phyloP scores from a whole-genome alignment of 2,888 invertebrate species.

The Epinotia nisella region DNA sequence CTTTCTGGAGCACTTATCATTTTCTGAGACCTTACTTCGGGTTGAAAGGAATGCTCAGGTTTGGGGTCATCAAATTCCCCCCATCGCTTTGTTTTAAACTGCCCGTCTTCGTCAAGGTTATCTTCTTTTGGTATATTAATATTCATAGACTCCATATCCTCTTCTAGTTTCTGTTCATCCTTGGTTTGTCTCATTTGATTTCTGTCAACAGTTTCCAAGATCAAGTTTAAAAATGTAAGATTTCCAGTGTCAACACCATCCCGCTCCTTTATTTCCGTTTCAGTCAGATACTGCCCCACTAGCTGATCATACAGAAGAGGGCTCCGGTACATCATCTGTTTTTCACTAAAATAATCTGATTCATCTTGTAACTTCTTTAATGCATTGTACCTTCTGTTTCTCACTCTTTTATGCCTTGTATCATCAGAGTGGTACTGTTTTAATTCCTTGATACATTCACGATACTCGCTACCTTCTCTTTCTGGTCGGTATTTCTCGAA shows the following conservation, averaged over 20 bases:
- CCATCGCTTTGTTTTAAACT: constrained; percentile 69
- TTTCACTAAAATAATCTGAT: constrained; percentile 94
- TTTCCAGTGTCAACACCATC: constrained; percentile 85
- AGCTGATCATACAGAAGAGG: constrained; percentile 96
- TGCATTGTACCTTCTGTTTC: constrained; percentile 93
- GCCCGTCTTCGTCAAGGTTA: constrained; percentile 50
- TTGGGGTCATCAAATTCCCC: constrained; percentile 84
- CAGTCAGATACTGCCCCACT: constrained; percentile 93
- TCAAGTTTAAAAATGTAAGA: constrained; percentile 89
- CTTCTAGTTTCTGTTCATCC: constrained; percentile 86
- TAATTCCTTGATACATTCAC: constrained; percentile 87
- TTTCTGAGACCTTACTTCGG: constrained; percentile 63
- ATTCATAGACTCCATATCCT: constrained; percentile 78
- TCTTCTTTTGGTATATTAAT: constrained; percentile 53
- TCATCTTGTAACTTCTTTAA: constrained; percentile 89
- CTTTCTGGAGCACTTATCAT: constrained; percentile 85
- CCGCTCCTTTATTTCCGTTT: constrained; percentile 88
- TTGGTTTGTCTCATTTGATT: constrained; percentile 87
- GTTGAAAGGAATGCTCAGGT: constrained; percentile 62
- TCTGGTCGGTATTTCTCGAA: constrained; percentile 80
- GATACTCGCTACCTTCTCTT: constrained; percentile 76
- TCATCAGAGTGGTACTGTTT: constrained; percentile 82
- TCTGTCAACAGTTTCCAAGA: constrained; percentile 92
- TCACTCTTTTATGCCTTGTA: constrained; percentile 83
- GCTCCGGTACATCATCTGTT: constrained; percentile 96